These are phyloP conservation scores for Diorhabda elongata DNA, from an alignment of 1,140 invertebrate genomes.

Conservation along the genomic window DNA sequence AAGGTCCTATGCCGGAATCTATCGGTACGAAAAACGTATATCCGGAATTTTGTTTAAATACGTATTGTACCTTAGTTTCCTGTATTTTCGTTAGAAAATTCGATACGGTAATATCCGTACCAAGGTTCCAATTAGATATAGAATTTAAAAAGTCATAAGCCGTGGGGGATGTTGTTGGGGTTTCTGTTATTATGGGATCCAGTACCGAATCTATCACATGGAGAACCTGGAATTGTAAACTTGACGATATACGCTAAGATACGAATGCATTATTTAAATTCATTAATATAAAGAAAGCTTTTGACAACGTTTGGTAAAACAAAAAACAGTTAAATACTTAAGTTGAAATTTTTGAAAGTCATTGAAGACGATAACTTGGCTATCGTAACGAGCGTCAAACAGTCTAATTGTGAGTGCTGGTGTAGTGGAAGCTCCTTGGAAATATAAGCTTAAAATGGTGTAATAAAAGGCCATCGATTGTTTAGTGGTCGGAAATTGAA, in stretches of 20 bases:
- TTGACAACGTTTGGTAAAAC: too few species aligned
- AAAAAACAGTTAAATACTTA: too few species aligned
- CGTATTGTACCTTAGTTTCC: constrained; percentile 16
- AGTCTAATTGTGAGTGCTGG: too few species aligned
- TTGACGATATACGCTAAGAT: not conserved
- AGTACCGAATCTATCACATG: constrained; percentile 76
- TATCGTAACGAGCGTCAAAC: too few species aligned
- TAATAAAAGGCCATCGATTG: too few species aligned
- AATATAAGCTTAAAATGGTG: too few species aligned
- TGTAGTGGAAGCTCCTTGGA: too few species aligned
- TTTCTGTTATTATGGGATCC: constrained; percentile 54
- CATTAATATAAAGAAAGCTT: too few species aligned
- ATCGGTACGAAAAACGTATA: constrained; percentile 84
- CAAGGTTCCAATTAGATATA: constrained; percentile 18
- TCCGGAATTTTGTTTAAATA: constrained; percentile 58
- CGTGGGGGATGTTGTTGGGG: constrained; percentile 48
- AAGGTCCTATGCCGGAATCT: constrained; percentile 64
- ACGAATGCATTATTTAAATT: not conserved
- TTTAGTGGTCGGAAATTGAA: too few species aligned
- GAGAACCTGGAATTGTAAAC: constrained; percentile 48
- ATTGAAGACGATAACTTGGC: too few species aligned
- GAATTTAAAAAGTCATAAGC: constrained; percentile 68
- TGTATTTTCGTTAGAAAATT: constrained; percentile 21
- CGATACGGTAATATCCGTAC: constrained; percentile 4
- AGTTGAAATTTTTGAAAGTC: too few species aligned